Evolutionary conservation across 2,113 vertebrate species (phyloP), one percentile per base, ranked within the genome.

Genomic region (Oriolus oriolus): DNA sequence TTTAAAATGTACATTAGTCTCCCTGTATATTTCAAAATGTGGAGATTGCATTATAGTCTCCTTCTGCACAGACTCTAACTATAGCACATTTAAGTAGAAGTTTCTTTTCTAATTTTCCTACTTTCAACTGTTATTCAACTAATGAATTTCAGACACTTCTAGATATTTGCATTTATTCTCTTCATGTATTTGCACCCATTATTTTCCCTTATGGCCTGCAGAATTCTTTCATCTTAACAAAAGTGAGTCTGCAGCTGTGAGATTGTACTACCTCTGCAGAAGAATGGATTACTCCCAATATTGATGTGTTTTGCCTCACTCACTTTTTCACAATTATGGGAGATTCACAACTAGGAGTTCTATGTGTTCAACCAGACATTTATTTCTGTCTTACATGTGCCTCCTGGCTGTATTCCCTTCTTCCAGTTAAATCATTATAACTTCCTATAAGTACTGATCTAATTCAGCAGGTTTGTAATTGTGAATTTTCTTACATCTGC

Each of bases 71-170:
- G 39, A 31, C 65, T 14, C 89, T 78, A 95, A 80, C 26, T 61
- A 59, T 10, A 93, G 13, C 15, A 80, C 16, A 52, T 74, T 78
- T 75, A 93, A 81, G 7, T 83, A 90, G 44, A 52, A 73, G 15
- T 54, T 89, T 84, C 27, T 85, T 93, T 93, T 90, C 52, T 63
- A 57, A 54, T 93, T 90, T 80, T 69, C 70, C 82, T 96, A 50
- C 77, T 83, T 88, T 89, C 64, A 49, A 76, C 6, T 75, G 7
- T 49, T 70, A 89, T 42, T 63, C 53, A 69, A 17, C 41, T 31
- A 78, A n/a, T 37, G 65, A 53, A 10, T 95, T 96, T 95, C 44
- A 93, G 47, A 87, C 10, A 35, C 20, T 84, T 96, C 57, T 74
- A 39, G 64, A 69, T 69, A 65, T 71, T 95, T 89, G 6, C 39